Evolutionary conservation across 2,113 vertebrate genomes (phyloP).

Genomic region (Channa maculata): DNA sequence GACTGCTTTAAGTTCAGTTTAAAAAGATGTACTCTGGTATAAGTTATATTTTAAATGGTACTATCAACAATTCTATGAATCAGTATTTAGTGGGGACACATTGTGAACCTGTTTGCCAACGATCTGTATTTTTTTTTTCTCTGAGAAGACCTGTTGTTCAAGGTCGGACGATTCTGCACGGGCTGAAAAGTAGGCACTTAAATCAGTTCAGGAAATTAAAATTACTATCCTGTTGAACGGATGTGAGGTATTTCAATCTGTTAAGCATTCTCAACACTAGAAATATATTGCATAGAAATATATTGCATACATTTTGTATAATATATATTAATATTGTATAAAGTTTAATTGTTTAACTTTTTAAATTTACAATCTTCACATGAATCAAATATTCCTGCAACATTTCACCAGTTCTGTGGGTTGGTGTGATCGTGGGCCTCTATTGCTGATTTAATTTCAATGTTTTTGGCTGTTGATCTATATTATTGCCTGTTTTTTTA

Average conservation of each 20-base stretch:
- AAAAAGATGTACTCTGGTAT: background rate
- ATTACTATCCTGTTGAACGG: background rate
- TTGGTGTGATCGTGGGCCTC: slow-evolving; percentile 38
- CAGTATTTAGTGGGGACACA: no score
- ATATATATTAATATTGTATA: no score
- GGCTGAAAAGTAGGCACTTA: background rate
- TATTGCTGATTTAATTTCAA: slow-evolving; percentile 11
- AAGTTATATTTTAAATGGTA: no score
- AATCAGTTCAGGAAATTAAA: background rate
- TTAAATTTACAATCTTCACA: background rate
- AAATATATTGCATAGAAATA: background rate
- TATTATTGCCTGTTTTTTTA: slow-evolving; percentile 39
- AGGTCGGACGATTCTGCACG: background rate
- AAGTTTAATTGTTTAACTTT: background rate
- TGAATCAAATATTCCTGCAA: slow-evolving; percentile 8
- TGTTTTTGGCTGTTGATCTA: slow-evolving; percentile 24
- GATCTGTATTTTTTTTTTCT: no score
- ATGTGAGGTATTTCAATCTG: background rate
- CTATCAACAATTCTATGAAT: no score
- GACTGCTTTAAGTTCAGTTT: slow-evolving; percentile 1
- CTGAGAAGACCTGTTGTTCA: background rate
- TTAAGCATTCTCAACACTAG: background rate
- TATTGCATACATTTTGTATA: background rate
- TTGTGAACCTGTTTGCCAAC: no score
- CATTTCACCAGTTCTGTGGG: slow-evolving; percentile 8